Evolutionary conservation across 1,140 invertebrate species (phyloP).

Genomic region (Potamilus streckersoni): DNA sequence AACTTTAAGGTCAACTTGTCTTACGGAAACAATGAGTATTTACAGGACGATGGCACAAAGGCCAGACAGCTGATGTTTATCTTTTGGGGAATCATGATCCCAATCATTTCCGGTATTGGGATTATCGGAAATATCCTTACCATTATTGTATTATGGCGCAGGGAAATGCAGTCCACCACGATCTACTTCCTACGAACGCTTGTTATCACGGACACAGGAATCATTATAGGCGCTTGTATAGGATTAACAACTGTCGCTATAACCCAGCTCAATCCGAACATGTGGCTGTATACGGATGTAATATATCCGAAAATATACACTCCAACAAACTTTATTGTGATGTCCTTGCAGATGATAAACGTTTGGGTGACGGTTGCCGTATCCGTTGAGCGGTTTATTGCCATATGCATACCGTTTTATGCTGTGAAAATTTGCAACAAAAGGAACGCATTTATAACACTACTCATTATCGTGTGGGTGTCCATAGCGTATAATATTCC

Average conservation of each 20-base stretch:
- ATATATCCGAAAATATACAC: slow-evolving; percentile 59
- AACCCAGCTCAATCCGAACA: slow-evolving; percentile 72
- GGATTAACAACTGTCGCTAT: slow-evolving; percentile 39
- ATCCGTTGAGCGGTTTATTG: slow-evolving; percentile 63
- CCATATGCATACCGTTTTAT: slow-evolving; percentile 62
- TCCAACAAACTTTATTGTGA: slow-evolving; percentile 53
- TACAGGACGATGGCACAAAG: slow-evolving; percentile 44
- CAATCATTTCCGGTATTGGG: slow-evolving; percentile 50
- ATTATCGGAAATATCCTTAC: slow-evolving; percentile 65
- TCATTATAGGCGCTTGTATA: slow-evolving; percentile 81
- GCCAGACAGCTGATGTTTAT: slow-evolving; percentile 44
- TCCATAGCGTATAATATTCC: slow-evolving; percentile 63
- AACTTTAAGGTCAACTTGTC: slow-evolving; percentile 58
- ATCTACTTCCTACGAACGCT: slow-evolving; percentile 61
- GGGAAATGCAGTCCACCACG: slow-evolving; percentile 62
- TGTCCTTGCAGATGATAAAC: slow-evolving; percentile 62
- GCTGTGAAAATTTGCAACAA: slow-evolving; percentile 51
- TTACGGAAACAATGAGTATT: slow-evolving; percentile 40
- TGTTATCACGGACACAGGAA: slow-evolving; percentile 58
- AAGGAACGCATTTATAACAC: slow-evolving; percentile 46
- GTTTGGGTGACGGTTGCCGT: slow-evolving; percentile 65
- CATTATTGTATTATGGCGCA: slow-evolving; percentile 60
- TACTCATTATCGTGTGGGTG: slow-evolving; percentile 41
- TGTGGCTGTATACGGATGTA: slow-evolving; percentile 62
- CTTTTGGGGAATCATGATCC: slow-evolving; percentile 58